Evolutionary conservation across 2,888 invertebrate genomes (phyloP), one percentile per base, ranked within the genome.

Genomic region (Mythimna loreyi): DNA sequence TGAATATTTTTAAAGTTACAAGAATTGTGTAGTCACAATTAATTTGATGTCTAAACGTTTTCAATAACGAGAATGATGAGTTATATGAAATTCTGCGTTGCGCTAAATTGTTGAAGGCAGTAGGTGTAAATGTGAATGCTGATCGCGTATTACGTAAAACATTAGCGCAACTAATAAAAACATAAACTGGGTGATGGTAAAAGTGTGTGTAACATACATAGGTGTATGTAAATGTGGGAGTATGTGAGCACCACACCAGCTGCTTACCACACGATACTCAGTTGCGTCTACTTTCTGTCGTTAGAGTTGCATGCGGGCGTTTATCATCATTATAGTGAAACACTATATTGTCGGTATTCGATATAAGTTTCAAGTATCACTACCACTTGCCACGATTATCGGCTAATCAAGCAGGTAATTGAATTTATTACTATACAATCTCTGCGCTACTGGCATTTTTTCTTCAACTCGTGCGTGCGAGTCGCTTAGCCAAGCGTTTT

Each of bases 321-420:
- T 55, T 55, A 67, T 71, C 65, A 76, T 82, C 67, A 82, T 83
- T 71, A 80, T 68, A 81, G 50, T 72, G 71, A 80, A 77, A 72
- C 47, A 80, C 23, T 72, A 67, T 76, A 78, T 9, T 71, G 70
- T 64, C 67, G 63, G 65, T 30, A 72, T 81, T 68, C 59, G 67
- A 70, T 81, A 80, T 77, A 59, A 63, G 65, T 81, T 75, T 69
- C 71, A 81, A 70, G 78, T 83, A 78, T 83, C 65, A 62, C 28
- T 73, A 69, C 78, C 65, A 66, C 30, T 64, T 59, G 59, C 50
- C 16, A 49, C 61, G 64, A 80, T 82, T 81, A 81, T 72, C 64
- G 70, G 67, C 55, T 83, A 80, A 77, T 77, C 69, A 72, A 56
- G 40, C 65, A 72, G 65, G 62, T 82, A 82, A 81, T 74, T 80